Percentiles rank a stretch among this genome's conserved stretches.
Conservation (phyloP, 2,888 invertebrate genomes). For the Coleophora deauratella region DNA sequence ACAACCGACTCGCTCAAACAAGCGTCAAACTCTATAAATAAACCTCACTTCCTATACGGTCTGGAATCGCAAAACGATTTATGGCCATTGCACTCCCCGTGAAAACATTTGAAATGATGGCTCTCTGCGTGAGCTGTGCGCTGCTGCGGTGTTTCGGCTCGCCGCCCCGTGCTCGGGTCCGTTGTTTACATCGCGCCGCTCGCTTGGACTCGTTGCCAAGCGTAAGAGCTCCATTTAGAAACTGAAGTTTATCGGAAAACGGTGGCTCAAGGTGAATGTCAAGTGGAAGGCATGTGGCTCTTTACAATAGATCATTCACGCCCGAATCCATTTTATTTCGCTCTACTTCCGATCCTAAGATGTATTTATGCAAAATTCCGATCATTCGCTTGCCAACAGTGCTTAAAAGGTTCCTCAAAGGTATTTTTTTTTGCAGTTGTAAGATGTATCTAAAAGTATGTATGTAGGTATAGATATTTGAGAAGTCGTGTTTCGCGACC, state of each 20-base stretch:
- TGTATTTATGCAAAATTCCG: no score
- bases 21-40: constrained; percentile 58
- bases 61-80: constrained; percentile 60
- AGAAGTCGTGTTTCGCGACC: constrained; percentile 13
- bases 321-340: no score
- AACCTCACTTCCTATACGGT: constrained; percentile 59
- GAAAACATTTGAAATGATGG: constrained; percentile 36
- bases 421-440: no score
- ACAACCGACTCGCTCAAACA: constrained; percentile 28
- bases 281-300: background rate
- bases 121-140: no score
- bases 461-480: no score
- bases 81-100: constrained; percentile 62
- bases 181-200: constrained; percentile 17
- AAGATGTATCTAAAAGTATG: no score
- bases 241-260: background rate
- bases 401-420: no score
- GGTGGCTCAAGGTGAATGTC: background rate
- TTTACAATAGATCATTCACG: no score
- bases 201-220: constrained; percentile 41
- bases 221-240: constrained; percentile 8
- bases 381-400: no score
- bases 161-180: background rate
- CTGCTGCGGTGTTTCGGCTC: constrained; percentile 33
- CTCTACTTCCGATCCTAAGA: no score